Conservation (phyloP, 2,797 vertebrate genomes). For the Threskiornis aethiopicus region DNA sequence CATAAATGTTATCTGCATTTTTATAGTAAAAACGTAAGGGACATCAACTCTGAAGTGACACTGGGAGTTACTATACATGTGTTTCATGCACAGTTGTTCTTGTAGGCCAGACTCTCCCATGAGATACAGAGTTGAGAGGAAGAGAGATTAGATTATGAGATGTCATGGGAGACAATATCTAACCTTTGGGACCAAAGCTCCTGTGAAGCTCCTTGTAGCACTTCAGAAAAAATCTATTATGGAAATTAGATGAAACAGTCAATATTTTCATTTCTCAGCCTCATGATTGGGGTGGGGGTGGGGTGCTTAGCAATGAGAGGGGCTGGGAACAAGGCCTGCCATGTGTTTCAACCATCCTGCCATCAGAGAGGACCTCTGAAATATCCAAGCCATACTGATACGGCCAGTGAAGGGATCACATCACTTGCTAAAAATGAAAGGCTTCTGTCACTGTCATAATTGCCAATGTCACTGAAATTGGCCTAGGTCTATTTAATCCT, state of each 20-base stretch:
- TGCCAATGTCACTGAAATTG: background rate
- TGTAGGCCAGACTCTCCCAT: background rate
- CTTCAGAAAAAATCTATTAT: background rate
- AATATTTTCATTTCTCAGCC: background rate
- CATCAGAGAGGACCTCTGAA: background rate
- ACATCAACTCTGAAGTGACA: background rate
- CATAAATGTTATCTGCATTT: background rate
- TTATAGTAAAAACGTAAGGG: background rate
- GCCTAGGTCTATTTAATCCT: background rate
- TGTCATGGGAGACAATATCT: background rate
- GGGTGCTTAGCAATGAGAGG: background rate
- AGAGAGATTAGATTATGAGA: background rate
- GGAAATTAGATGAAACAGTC: background rate
- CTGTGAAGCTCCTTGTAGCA: background rate
- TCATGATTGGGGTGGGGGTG: background rate
- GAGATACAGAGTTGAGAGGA: background rate
- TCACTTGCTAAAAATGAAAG: background rate
- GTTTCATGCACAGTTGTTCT: background rate
- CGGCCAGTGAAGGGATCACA: background rate
- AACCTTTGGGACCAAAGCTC: background rate
- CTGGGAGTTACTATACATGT: fast-evolving
- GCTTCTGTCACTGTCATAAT: background rate
- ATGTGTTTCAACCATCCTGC: background rate
- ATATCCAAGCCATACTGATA: background rate
- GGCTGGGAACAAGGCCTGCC: background rate